phyloP scores from a whole-genome alignment of 2,888 invertebrate species.

The Flexamia atlantica region DNA sequence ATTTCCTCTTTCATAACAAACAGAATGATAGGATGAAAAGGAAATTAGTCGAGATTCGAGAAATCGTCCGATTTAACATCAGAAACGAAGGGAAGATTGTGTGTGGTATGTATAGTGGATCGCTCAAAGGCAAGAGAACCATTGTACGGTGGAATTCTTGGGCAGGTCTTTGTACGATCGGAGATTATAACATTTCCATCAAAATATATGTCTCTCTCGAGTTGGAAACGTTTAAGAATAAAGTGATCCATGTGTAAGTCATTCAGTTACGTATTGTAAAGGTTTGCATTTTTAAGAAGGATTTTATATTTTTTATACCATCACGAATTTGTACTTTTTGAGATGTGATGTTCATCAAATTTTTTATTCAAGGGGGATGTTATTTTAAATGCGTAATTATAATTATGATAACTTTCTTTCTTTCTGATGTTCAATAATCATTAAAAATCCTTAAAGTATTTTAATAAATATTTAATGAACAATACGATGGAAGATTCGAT shows the following conservation, averaged over 20 bases:
- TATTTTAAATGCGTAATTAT: too few species aligned
- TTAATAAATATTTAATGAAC: too few species aligned
- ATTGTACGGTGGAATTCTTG: neutral
- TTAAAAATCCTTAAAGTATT: too few species aligned
- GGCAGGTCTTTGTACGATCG: constrained; percentile 1
- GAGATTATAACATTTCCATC: constrained; percentile 18
- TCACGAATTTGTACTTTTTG: too few species aligned
- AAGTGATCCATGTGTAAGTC: neutral
- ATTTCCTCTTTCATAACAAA: too few species aligned
- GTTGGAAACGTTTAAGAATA: neutral
- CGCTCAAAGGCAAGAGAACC: constrained; percentile 10
- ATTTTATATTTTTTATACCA: too few species aligned
- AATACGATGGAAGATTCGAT: too few species aligned
- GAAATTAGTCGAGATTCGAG: neutral
- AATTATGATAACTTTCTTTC: too few species aligned
- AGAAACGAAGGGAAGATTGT: neutral
- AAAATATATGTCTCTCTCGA: neutral
- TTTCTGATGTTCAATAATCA: too few species aligned
- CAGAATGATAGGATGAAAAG: neutral
- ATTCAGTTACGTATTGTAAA: neutral
- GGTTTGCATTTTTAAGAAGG: too few species aligned
- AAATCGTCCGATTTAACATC: constrained; percentile 1
- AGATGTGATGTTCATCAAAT: too few species aligned
- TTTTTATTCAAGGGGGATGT: too few species aligned
- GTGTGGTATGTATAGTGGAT: constrained; percentile 6